Evolutionary conservation across 2,113 vertebrate species (phyloP).

Genomic region (Cololabis saira): DNA sequence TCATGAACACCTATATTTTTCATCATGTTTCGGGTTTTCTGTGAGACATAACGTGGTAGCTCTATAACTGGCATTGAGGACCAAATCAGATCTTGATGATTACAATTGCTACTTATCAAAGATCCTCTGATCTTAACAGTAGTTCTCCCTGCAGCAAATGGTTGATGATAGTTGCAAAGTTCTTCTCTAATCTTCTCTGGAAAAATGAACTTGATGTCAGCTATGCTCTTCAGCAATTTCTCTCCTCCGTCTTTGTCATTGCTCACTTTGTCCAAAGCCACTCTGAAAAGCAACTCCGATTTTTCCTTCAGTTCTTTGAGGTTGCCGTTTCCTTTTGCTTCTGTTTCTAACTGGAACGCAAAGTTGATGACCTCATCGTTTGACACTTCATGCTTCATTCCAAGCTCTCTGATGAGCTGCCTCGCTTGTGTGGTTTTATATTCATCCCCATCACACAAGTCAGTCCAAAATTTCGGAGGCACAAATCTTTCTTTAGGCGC

Average conservation of each 20-base stretch:
- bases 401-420: slow-evolving; percentile 60
- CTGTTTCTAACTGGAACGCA: slow-evolving; percentile 73
- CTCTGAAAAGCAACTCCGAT: slow-evolving; percentile 57
- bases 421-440: fast-evolving
- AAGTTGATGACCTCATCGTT: slow-evolving; percentile 74
- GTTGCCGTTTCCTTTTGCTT: slow-evolving; percentile 24
- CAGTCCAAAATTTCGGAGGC: slow-evolving; percentile 70
- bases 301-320: slow-evolving; percentile 34
- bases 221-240: slow-evolving; percentile 54
- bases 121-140: slow-evolving; percentile 77
- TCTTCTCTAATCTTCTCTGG: slow-evolving; percentile 47
- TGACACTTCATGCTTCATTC: slow-evolving; percentile 75
- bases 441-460: fast-evolving
- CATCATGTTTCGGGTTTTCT: not conserved
- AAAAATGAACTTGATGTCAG: slow-evolving; percentile 80
- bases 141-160: slow-evolving; percentile 58
- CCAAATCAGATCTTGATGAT: slow-evolving; percentile 78
- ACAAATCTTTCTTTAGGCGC: slow-evolving; percentile 79
- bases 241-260: fast-evolving
- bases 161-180: slow-evolving; percentile 71
- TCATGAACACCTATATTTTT: slow-evolving; percentile 64
- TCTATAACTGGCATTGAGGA: slow-evolving; percentile 80
- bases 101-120: slow-evolving; percentile 35
- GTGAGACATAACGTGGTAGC: fast-evolving
- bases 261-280: slow-evolving; percentile 3